These are phyloP conservation scores for Platycheirus albimanus DNA, from an alignment of 2,888 invertebrate genomes.

Conservation along the genomic window DNA sequence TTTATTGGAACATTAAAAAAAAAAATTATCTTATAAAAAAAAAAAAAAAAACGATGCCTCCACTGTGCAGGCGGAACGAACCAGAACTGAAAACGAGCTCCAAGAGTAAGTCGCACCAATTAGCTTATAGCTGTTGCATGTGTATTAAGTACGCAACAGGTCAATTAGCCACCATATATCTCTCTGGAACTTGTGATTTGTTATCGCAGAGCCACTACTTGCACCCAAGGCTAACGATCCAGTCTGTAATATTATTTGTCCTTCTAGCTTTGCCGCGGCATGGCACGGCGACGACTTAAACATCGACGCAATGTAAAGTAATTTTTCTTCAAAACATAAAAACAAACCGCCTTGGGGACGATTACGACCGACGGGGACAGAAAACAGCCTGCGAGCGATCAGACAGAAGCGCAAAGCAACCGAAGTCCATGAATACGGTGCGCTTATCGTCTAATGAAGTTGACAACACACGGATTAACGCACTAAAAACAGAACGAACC, in stretches of 20 bases:
- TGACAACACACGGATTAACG: slow-evolving; percentile 83
- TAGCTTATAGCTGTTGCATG: slow-evolving; percentile 57
- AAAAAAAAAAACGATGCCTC: slow-evolving; percentile 8
- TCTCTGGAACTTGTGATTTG: slow-evolving; percentile 57
- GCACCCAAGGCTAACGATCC: slow-evolving; percentile 22
- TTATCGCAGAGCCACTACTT: slow-evolving; percentile 48
- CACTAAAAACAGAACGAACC: slow-evolving; percentile 78
- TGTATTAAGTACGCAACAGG: slow-evolving; percentile 63
- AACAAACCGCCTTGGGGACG: slow-evolving; percentile 62
- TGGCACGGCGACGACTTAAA: too few species aligned
- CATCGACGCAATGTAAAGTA: slow-evolving; percentile 48
- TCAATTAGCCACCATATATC: slow-evolving; percentile 72
- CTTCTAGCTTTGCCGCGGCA: slow-evolving; percentile 29
- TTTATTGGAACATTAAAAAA: slow-evolving; percentile 41
- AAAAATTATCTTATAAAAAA: too few species aligned
- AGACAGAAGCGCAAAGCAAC: slow-evolving; percentile 65
- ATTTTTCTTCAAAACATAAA: slow-evolving; percentile 71
- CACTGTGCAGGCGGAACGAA: slow-evolving; percentile 14
- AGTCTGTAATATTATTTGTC: slow-evolving; percentile 18
- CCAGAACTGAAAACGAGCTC: slow-evolving; percentile 34
- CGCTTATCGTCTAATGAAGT: slow-evolving; percentile 83
- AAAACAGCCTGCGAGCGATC: slow-evolving; percentile 10
- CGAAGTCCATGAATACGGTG: slow-evolving; percentile 76
- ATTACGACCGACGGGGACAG: background rate
- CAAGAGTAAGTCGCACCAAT: slow-evolving; percentile 57